Evolutionary conservation across 2,888 invertebrate genomes (phyloP).

Genomic region (Watsonalla cultraria): DNA sequence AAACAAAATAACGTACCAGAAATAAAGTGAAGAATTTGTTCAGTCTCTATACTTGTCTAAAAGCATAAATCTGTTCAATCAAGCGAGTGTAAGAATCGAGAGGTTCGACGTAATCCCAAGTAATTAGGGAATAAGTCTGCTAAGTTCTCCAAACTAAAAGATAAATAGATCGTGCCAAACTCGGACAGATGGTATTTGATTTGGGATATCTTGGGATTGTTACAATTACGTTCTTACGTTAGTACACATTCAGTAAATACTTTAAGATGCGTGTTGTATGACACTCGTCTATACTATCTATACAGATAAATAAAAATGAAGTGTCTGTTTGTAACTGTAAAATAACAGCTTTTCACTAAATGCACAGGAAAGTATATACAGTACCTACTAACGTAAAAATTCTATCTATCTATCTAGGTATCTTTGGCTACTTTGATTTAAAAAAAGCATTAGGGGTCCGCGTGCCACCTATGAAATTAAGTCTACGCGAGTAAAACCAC

Average conservation of each 20-base stretch:
- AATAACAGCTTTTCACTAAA: too few species aligned
- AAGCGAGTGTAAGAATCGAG: neutral
- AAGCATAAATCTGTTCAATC: neutral
- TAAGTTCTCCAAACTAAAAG: constrained; percentile 1
- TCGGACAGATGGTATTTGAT: neutral
- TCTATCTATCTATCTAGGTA: too few species aligned
- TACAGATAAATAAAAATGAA: too few species aligned
- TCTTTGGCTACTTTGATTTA: too few species aligned
- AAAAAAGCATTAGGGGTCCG: too few species aligned
- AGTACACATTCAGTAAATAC: constrained; percentile 19
- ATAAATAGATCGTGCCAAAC: neutral
- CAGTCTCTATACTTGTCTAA: neutral
- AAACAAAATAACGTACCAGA: neutral
- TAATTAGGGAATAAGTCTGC: neutral
- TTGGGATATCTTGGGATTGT: neutral
- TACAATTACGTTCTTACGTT: neutral
- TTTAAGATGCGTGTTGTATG: constrained; percentile 1
- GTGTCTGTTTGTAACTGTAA: too few species aligned
- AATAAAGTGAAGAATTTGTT: neutral
- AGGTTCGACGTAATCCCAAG: neutral
- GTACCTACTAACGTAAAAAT: too few species aligned
- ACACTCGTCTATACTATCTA: too few species aligned
- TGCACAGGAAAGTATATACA: too few species aligned
- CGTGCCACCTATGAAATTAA: too few species aligned
- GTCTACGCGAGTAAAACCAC: too few species aligned